Evolutionary conservation across 2,113 vertebrate species (phyloP).

Genomic region (Centropus bengalensis): DNA sequence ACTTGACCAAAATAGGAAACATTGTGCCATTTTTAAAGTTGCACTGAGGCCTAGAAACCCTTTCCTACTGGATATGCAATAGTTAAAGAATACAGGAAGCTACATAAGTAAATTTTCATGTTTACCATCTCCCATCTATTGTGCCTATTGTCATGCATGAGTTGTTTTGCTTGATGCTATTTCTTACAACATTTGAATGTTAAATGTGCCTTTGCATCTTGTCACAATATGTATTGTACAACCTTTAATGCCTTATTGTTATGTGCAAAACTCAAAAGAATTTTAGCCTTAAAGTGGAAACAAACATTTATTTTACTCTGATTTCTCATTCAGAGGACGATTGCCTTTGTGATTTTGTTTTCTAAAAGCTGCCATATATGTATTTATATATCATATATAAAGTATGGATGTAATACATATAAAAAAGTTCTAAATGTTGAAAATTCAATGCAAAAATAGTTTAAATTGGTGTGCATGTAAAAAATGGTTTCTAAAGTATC

Average conservation of each 20-base stretch:
- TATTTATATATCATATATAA: background rate
- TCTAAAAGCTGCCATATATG: background rate
- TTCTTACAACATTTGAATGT: conserved; percentile 21
- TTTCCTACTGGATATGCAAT: background rate
- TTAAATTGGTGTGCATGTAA: background rate
- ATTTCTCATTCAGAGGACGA: background rate
- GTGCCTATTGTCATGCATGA: conserved; percentile 28
- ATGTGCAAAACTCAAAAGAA: background rate
- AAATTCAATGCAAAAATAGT: background rate
- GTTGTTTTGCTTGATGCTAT: background rate
- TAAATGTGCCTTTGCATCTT: conserved; percentile 12
- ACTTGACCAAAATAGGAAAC: background rate
- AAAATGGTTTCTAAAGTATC: background rate
- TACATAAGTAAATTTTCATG: conserved; percentile 33
- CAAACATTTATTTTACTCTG: background rate
- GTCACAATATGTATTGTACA: background rate
- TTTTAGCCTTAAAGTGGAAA: background rate
- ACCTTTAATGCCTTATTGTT: conserved; percentile 42
- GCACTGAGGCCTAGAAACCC: background rate
- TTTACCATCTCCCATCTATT: background rate
- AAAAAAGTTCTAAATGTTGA: background rate
- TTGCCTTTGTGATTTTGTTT: background rate
- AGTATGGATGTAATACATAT: background rate
- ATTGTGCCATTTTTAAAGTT: conserved; percentile 6
- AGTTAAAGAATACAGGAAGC: conserved; percentile 3